Evolutionary conservation across 1,140 invertebrate genomes (phyloP).

Genomic region (Papilio polytes): DNA sequence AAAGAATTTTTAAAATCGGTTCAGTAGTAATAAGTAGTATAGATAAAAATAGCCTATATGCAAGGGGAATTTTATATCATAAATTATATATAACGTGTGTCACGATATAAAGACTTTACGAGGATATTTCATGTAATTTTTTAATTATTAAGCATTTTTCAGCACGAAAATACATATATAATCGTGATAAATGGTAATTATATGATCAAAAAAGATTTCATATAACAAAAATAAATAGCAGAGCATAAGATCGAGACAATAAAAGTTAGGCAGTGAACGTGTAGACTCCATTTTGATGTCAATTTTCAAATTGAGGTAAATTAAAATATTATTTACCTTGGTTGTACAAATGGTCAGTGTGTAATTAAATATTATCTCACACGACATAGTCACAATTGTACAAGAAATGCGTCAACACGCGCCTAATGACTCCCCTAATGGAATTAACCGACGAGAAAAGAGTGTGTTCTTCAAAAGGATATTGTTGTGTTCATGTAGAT

Average conservation of each 20-base stretch:
- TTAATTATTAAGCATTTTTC: not conserved
- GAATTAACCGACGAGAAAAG: constrained; percentile 34
- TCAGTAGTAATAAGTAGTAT: no score
- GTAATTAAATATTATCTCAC: constrained; percentile 35
- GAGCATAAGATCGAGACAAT: no score
- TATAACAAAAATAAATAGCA: no score
- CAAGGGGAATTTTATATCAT: not conserved
- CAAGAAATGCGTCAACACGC: constrained; percentile 46
- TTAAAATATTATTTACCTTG: not conserved
- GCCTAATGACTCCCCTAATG: constrained; percentile 42
- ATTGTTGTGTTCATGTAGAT: not conserved
- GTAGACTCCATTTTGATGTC: no score
- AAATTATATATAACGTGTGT: not conserved
- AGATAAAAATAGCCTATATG: no score
- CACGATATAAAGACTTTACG: not conserved
- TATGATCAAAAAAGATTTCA: not conserved
- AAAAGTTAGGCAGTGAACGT: no score
- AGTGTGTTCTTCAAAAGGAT: not conserved
- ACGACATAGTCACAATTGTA: constrained; percentile 34
- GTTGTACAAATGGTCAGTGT: not conserved
- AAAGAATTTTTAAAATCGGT: no score
- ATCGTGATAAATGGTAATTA: not conserved
- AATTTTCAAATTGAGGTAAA: not conserved
- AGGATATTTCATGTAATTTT: not conserved
- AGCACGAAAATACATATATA: not conserved